Evolutionary conservation across 2,888 invertebrate genomes (phyloP).

Genomic region (Dysmachus trigonus): DNA sequence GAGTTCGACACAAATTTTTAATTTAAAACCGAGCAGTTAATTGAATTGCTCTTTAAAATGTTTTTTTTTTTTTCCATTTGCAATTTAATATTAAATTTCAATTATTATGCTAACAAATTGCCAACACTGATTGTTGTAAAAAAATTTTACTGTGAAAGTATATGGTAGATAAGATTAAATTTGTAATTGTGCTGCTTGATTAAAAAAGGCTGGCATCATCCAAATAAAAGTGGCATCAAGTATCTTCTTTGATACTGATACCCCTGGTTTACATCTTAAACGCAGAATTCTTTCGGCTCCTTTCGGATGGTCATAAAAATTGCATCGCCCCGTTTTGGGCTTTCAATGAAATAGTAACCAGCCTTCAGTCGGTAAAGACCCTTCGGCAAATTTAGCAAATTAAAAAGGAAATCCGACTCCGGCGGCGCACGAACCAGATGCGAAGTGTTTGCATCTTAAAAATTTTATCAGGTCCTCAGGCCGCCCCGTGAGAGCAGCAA

Average conservation of each 20-base stretch:
- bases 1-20: too few relatives aligned
- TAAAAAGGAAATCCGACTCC: not conserved
- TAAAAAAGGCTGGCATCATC: not conserved
- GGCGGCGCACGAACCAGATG: not conserved
- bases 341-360: not conserved
- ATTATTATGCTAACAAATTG: too few relatives aligned
- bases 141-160: too few relatives aligned
- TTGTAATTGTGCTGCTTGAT: not conserved
- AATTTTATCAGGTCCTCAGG: constrained; percentile 20
- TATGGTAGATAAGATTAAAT: not conserved
- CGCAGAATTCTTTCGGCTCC: not conserved
- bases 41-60: too few relatives aligned
- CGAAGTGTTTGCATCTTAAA: not conserved
- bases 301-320: not conserved
- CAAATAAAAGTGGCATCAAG: not conserved
- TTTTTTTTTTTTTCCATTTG: too few relatives aligned
- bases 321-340: not conserved
- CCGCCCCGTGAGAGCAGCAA: not conserved
- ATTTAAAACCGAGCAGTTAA: too few relatives aligned
- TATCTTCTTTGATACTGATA: not conserved
- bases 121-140: too few relatives aligned
- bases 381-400: not conserved
- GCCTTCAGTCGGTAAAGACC: not conserved
- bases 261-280: not conserved
- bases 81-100: too few relatives aligned